Conservation (phyloP, 2,113 vertebrate genomes). For the Lutjanus erythropterus region DNA sequence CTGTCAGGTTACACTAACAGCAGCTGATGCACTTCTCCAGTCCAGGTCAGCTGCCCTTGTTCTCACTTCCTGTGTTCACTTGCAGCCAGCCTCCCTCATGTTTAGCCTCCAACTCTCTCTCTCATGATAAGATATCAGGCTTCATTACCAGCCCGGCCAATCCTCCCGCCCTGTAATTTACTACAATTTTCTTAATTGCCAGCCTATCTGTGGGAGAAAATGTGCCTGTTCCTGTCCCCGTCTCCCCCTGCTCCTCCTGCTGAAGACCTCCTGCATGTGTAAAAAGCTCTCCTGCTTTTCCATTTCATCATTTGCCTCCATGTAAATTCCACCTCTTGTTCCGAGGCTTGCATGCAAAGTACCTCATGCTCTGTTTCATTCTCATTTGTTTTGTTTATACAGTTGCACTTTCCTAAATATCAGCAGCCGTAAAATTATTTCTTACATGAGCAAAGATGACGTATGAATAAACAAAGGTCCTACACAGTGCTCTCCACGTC, state of each 20-base stretch:
- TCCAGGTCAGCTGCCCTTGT: background rate
- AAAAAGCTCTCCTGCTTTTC: background rate
- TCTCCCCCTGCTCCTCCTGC: background rate
- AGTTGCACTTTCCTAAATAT: background rate
- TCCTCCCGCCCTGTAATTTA: conserved; percentile 79
- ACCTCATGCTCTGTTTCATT: background rate
- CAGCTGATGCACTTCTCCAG: background rate
- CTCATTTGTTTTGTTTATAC: background rate
- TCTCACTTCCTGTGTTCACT: background rate
- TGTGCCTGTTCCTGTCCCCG: conserved; percentile 59
- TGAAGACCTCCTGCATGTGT: background rate
- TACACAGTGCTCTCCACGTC: too few species aligned
- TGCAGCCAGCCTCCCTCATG: background rate
- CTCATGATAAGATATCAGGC: conserved; percentile 71
- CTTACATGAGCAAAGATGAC: background rate
- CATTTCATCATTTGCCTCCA: conserved; percentile 56
- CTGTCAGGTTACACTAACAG: background rate
- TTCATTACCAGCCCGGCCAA: conserved; percentile 39
- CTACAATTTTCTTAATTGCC: conserved; percentile 75
- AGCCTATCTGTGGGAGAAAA: conserved; percentile 68
- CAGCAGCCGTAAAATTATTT: background rate
- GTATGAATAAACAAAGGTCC: background rate
- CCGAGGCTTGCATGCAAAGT: conserved; percentile 53
- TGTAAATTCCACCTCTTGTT: conserved; percentile 53
- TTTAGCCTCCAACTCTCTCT: conserved; percentile 22